Base-by-base conservation (phyloP, 2,113 vertebrate species). In the Morone chrysops region DNA sequence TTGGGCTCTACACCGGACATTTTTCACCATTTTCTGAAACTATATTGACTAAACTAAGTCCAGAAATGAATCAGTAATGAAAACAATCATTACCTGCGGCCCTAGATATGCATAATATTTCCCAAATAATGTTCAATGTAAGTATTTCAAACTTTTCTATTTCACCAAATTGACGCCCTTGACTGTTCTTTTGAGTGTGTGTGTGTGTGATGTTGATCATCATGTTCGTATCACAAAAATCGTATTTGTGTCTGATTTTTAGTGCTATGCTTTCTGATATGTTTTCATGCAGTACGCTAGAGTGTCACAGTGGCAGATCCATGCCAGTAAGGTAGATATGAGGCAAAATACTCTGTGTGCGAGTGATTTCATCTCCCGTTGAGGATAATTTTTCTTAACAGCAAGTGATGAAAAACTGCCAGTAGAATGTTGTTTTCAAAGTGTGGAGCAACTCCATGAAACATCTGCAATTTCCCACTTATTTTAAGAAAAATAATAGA, bases 181-280 rank as follows among this genome's bases (percentile, higher is more conserved):
- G 63, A 36, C 7, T n/a, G 75, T 20, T 65, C 48, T 75, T 36
- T 3, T 31, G 31, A 31, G 66, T n/a, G 68, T 11, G 16, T 38
- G 60, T 18, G 50, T 86, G 48, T 83, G 17, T 38, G 75, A 74
- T 20, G 41, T 40, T 54, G 53, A 63, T 70, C 69, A 69, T 72
- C 63, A 38, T 36, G 56, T 80, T 47, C 50, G 6, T 47, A 61
- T 71, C 68, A 67, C 70, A 18, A 16, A 31, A 70, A 16, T 73
- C 2, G 7, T 80, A 45, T 59, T 80, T 48, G 62, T 72, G 70
- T 83, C 2, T 60, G 36, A 63, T 70, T 82, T 77, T 79, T 76
- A 78, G 73, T 78, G 74, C 80, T 57, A 71, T 68, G 74, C 53
- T 89, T 85, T 87, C 0, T 66, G 20, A 78, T 63, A 36, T 40